Evolutionary conservation across 2,797 vertebrate species (phyloP).

Genomic region (Poliocrania exsul): DNA sequence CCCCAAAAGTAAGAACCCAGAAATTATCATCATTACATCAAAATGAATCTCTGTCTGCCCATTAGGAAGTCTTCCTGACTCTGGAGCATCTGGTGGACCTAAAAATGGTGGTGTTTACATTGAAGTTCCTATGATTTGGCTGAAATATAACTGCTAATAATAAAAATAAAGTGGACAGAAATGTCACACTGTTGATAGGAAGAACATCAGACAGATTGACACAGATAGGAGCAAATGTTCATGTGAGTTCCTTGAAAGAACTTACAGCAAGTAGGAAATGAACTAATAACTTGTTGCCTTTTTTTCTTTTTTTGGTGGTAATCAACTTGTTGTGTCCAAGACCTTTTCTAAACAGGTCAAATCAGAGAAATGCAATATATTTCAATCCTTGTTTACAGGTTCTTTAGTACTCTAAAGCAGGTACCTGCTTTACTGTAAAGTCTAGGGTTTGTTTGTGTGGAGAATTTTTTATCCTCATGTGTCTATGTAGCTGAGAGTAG

Average conservation of each 20-base stretch:
- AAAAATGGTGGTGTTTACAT: background rate
- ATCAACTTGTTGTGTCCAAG: background rate
- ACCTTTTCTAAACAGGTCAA: background rate
- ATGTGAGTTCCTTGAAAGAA: background rate
- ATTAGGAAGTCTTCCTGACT: background rate
- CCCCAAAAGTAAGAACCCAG: background rate
- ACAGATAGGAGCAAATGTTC: background rate
- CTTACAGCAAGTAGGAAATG: background rate
- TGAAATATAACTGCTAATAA: background rate
- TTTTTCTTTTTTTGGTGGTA: background rate
- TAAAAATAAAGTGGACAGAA: background rate
- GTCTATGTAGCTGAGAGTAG: conserved; percentile 7
- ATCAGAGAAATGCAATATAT: background rate
- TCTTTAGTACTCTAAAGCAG: background rate
- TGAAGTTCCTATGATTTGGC: background rate
- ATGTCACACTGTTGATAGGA: background rate
- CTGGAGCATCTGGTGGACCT: background rate
- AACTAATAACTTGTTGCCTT: background rate
- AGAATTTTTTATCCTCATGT: background rate
- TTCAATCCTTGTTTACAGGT: background rate
- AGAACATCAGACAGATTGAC: background rate
- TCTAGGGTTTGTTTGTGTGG: conserved; percentile 53
- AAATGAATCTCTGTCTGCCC: background rate
- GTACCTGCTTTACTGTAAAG: conserved; percentile 52
- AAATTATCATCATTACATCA: background rate